Evolutionary conservation across 2,113 vertebrate genomes (phyloP), one percentile per base, ranked within the genome.

Genomic region (Origma solitaria): DNA sequence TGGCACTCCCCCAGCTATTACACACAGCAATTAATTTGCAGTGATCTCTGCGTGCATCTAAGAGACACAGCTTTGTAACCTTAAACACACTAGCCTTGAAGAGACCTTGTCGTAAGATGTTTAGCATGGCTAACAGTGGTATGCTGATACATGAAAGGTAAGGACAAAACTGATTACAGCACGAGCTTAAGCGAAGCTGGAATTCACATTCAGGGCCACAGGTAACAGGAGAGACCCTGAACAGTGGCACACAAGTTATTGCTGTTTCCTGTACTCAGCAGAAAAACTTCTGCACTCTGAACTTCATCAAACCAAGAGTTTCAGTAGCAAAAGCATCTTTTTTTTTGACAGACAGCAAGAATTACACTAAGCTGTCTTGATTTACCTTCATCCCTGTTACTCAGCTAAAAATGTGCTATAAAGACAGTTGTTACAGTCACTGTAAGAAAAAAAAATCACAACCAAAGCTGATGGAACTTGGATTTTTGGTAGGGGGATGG

Each of bases 151-250:
- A 27, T 1, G 9, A 57, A 53, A 64, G 76, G 10, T 25, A 87
- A 49, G 31, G 35, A 33, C 50, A 90, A 72, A 68, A 53, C 14
- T 1, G 3, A 37, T 51, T 3, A 44, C 19, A 83, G 76, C 45
- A 53, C 0, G 0, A 90, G 37, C 49, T 45, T 19, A 65, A 53
- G 27, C 0, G 0, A 87, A 60, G 49, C n/a, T 70, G 42, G 37
- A 90, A 66, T 53, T 83, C 16, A 2, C 30, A 21, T 25, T 45
- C 30, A 73, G 47, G 13, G 42, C 42, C 68, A 58, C 62, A 61
- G 38, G 11, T 38, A 91, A 44, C 1, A 56, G 24, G 68, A 40
- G 14, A 65, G 58, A 90, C 5, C 9, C 71, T 42, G n/a, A 80
- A 83, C 0, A 1, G 38, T 6, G 4, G 25, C 23, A 45, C 2